Conservation (phyloP, 2,113 vertebrate species). For the Arenaria interpres region DNA sequence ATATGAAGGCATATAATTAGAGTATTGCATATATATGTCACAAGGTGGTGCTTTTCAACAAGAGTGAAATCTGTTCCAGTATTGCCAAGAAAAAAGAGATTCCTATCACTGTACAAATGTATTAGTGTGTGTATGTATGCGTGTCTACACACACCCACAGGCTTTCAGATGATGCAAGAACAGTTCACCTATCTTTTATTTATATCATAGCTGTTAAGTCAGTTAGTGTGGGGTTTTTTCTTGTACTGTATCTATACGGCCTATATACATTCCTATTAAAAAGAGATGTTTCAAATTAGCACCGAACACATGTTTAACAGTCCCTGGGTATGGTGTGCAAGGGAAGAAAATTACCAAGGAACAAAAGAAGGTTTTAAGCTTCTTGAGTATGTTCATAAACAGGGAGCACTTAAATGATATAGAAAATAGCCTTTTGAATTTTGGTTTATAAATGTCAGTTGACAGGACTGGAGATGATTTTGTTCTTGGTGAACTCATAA, state of each 20-base stretch:
- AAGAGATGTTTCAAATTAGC: not conserved
- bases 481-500: not conserved
- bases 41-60: not conserved
- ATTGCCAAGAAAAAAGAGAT: not conserved
- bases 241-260: not conserved
- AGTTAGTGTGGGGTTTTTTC: not conserved
- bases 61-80: not conserved
- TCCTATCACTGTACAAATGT: not conserved
- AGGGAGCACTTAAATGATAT: not conserved
- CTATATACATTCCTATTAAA: not conserved
- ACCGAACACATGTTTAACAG: not conserved
- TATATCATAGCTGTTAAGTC: not conserved
- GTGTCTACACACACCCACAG: not conserved
- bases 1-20: not conserved
- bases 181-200: not conserved
- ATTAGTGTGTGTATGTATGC: too few species aligned
- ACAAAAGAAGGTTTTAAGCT: not conserved
- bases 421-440: not conserved
- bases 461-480: not conserved
- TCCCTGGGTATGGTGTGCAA: not conserved
- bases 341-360: not conserved
- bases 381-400: not conserved
- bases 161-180: not conserved
- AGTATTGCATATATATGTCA: not conserved
- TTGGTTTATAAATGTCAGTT: not conserved